Base-by-base conservation (phyloP, 1,140 invertebrate species). In the Myzus persicae region DNA sequence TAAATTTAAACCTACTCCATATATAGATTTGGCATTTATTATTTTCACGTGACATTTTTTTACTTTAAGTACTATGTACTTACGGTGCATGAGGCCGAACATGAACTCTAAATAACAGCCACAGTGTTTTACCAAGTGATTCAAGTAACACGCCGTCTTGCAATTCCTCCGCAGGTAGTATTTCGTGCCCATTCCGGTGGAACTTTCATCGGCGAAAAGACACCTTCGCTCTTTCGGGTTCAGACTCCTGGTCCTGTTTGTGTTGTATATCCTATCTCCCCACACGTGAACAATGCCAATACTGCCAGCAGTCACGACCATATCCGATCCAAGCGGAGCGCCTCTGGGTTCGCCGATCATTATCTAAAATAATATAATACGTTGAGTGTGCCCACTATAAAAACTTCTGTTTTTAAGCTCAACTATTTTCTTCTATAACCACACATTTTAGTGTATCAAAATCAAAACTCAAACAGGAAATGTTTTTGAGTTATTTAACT, bases 21-120 rank as follows among this genome's bases (percentile, higher is more conserved):
- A n/a, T 20, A 18, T 14, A 18, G 31, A 4, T 51, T 76, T 20
- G 31, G 59, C 18, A 11, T n/a, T 18, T 76, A 67, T 67, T 67
- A 18, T 67, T 67, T 67, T 67, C 4, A 5, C 14, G 1, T 6
- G 4, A 18, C 3, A 22, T 67, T n/a, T 18, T 67, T 67, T 59
- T 26, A 26, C 26, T 0, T 5, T 18, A 5, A 36, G 4, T 31
- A 18, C 14, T 4, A 14, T 31, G 11, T 20, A 51, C 54, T 82
- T 54, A 88, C 84, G 44, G 11, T 18, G 31, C 88, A 87, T 81
- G 24, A 76, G 84, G 5, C 85, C 84, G 44, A 95, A 94, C 88
- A 94, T 93, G 91, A 95, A 95, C 84, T 94, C 94, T 1, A 94
- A 94, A 46, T 93, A 94, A 94, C 94, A 95, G 51, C 94, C 94